Base-by-base conservation (phyloP, 1,140 invertebrate species). In the Meteorus sp. region DNA sequence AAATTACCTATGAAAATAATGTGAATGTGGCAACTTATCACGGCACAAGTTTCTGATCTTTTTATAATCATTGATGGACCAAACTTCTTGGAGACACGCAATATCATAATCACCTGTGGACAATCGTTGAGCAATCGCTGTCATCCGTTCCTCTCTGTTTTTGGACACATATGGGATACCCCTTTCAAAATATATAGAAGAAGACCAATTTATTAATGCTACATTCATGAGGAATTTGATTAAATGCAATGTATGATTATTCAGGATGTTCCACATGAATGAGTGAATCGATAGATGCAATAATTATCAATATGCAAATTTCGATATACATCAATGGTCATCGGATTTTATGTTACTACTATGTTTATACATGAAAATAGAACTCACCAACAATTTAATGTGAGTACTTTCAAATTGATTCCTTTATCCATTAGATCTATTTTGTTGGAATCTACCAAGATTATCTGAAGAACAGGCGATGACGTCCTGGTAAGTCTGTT, bases 71-170 rank as follows among this genome's bases (percentile, higher is more conserved):
- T 82, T 72, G 61, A 89, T 83, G 53, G 84, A 85, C 94, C 94
- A 97, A 11, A 97, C 85, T 84, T 98, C 95, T 84, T 98, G 94
- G 9, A 98, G 78, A 56, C 94, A 92, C 1, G 97, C 89, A 67
- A 98, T 85, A 77, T 96, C 93, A 81, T 93, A 93, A 15, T 85
- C 75, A 45, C 85, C 86, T 17, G 75, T 80, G 8, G 78, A 72
- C 41, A 98, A 74, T 66, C 88, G 85, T 44, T 89, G 83, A 27
- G 87, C 89, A 61, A 98, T 93, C 7, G 92, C 92, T 65, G 85
- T 71, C 59, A 97, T 89, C 70, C 95, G 83, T 60, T 84, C 80
- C 50, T 79, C 80, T 44, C 91, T 84, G 70, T 96, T 82, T 76
- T 89, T 91, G 2, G 92, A 89, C 63, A 93, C 77, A 59, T 86